Evolutionary conservation across 35 echinoderm and acorn worm species (phyloP).

Genomic region (Nesometra sesokonis): DNA sequence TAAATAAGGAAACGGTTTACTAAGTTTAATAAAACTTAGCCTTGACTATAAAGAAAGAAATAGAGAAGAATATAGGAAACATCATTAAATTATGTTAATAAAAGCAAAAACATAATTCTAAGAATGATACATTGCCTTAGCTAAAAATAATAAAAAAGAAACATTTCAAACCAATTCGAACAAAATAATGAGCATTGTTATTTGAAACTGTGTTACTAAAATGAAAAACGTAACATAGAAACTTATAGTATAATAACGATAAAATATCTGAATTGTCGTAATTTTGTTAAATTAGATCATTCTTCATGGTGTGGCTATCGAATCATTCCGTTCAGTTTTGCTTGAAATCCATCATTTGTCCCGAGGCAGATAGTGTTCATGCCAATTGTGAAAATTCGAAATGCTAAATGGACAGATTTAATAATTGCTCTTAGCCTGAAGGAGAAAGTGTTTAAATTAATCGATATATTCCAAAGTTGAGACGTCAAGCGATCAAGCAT

Average conservation of each 20-base stretch:
- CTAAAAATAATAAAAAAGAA: no score
- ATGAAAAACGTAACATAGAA: background rate
- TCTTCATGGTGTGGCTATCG: background rate
- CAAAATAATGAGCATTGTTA: no score
- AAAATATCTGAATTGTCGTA: background rate
- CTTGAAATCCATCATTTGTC: background rate
- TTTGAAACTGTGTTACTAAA: no score
- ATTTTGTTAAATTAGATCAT: background rate
- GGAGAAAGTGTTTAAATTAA: background rate
- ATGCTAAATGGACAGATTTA: background rate
- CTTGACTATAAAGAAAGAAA: no score
- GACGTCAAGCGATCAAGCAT: background rate
- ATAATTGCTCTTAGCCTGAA: background rate
- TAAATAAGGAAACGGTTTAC: no score
- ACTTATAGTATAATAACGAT: background rate
- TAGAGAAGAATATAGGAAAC: no score
- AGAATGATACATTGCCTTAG: no score
- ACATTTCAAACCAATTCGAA: no score
- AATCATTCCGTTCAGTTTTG: background rate
- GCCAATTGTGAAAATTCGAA: background rate
- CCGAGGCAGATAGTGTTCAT: background rate
- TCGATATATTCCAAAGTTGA: background rate
- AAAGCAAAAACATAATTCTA: no score
- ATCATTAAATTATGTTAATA: no score
- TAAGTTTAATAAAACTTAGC: no score